Evolutionary conservation across 1,140 invertebrate species (phyloP).

Genomic region (Zaprionus camerounensis): DNA sequence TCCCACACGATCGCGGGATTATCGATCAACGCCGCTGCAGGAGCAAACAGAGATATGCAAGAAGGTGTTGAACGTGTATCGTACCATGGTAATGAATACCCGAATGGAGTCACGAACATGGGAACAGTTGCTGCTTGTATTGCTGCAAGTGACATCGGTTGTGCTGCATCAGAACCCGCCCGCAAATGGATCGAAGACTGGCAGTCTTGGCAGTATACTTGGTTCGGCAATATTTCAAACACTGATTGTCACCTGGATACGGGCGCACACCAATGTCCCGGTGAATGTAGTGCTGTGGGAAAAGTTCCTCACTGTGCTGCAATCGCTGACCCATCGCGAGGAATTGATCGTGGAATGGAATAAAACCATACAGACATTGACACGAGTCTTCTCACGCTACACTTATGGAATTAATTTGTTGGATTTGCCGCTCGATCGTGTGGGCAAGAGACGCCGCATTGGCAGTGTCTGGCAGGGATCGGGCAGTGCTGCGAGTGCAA

Average conservation of each 20-base stretch:
- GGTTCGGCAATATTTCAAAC: slow-evolving; percentile 98
- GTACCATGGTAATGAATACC: slow-evolving; percentile 98
- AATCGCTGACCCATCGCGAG: slow-evolving; percentile 96
- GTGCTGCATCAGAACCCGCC: slow-evolving; percentile 91
- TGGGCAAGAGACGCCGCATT: slow-evolving; percentile 88
- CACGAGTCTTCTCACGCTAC: slow-evolving; percentile 95
- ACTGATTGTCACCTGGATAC: slow-evolving; percentile 98
- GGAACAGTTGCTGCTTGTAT: slow-evolving; percentile 94
- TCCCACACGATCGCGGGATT: slow-evolving; percentile 81
- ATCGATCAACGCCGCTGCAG: slow-evolving; percentile 87
- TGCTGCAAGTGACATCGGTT: slow-evolving; percentile 96
- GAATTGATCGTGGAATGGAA: slow-evolving; percentile 98
- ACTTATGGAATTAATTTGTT: slow-evolving; percentile 96
- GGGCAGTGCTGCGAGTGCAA: slow-evolving; percentile 45
- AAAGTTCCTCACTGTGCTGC: slow-evolving; percentile 94
- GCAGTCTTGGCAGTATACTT: slow-evolving; percentile 86
- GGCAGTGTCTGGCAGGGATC: slow-evolving; percentile 84
- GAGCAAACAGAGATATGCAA: slow-evolving; percentile 99
- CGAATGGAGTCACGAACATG: slow-evolving; percentile 96
- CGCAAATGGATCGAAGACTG: slow-evolving; percentile 85
- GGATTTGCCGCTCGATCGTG: slow-evolving; percentile 93
- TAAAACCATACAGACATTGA: slow-evolving; percentile 98
- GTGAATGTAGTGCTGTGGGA: slow-evolving; percentile 96
- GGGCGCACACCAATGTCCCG: slow-evolving; percentile 97
- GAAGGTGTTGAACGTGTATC: slow-evolving; percentile 97